Conservation (phyloP, 2,113 vertebrate genomes). For the Notarius lentiginosus region DNA sequence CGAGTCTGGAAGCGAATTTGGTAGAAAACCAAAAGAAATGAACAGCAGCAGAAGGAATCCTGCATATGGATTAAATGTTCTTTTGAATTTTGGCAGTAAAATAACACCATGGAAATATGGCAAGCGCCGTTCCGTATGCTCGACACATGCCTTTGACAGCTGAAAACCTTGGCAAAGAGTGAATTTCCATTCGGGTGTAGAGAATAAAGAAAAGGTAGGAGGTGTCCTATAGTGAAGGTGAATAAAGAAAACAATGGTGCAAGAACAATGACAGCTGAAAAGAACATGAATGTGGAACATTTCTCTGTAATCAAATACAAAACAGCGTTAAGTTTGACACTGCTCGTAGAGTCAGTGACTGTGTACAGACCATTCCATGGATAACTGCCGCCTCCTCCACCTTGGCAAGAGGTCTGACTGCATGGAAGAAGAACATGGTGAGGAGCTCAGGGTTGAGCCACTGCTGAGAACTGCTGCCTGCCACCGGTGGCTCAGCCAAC, state of each 20-base stretch:
- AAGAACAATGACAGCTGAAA: not conserved
- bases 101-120: not conserved
- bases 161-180: not conserved
- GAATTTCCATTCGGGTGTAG: not conserved
- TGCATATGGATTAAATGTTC: not conserved
- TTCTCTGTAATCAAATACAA: constrained; percentile 1
- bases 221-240: not conserved
- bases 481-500: constrained; percentile 87
- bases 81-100: not conserved
- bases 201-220: not conserved
- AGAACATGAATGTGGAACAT: not conserved
- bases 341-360: not conserved
- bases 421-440: constrained; percentile 93
- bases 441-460: constrained; percentile 94
- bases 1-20: not conserved
- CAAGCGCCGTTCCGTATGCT: not conserved
- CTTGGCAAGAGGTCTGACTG: constrained; percentile 77
- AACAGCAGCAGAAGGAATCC: not conserved
- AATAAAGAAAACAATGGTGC: not conserved
- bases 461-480: constrained; percentile 82
- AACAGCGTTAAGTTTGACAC: not conserved
- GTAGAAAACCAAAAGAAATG: not conserved
- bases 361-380: constrained; percentile 80
- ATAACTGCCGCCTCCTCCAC: constrained; percentile 86
- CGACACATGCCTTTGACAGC: not conserved